These are phyloP conservation scores for Falco columbarius DNA, from an alignment of 2,797 vertebrate genomes.

Conservation along the genomic window DNA sequence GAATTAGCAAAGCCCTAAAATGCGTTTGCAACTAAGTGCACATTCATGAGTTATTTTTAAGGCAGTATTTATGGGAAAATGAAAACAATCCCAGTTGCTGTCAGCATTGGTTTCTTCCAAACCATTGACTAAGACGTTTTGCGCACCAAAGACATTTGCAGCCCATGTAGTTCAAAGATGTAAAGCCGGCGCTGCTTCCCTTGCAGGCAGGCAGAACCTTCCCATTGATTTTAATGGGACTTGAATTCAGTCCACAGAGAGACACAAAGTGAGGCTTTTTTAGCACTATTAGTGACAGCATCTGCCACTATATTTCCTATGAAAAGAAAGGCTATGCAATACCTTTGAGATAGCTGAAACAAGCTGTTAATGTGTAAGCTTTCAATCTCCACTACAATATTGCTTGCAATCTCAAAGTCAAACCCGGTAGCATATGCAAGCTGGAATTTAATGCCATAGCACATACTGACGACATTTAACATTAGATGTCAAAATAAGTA, in stretches of 20 bases:
- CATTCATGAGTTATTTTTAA: not conserved
- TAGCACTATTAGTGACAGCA: not conserved
- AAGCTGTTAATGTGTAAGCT: conserved; percentile 29
- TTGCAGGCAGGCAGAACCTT: not conserved
- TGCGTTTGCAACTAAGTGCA: not conserved
- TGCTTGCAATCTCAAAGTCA: conserved; percentile 14
- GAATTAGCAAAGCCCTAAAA: not conserved
- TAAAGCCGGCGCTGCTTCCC: not conserved
- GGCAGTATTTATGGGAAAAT: not conserved
- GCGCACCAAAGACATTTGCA: not conserved
- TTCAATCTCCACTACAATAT: not conserved
- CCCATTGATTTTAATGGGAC: conserved; percentile 27
- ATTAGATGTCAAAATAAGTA: conserved; percentile 52
- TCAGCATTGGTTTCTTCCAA: not conserved
- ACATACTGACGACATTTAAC: conserved; percentile 35
- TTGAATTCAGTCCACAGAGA: conserved; percentile 1
- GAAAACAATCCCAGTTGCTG: not conserved
- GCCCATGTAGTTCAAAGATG: not conserved
- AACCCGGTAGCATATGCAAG: not conserved
- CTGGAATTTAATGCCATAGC: not conserved
- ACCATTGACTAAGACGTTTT: not conserved
- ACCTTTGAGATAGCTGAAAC: conserved; percentile 13
- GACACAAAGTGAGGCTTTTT: not conserved
- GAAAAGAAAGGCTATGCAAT: not conserved
- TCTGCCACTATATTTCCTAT: not conserved